phyloP scores from a whole-genome alignment of 2,888 invertebrate genomes.

The Mycogona germanica region DNA sequence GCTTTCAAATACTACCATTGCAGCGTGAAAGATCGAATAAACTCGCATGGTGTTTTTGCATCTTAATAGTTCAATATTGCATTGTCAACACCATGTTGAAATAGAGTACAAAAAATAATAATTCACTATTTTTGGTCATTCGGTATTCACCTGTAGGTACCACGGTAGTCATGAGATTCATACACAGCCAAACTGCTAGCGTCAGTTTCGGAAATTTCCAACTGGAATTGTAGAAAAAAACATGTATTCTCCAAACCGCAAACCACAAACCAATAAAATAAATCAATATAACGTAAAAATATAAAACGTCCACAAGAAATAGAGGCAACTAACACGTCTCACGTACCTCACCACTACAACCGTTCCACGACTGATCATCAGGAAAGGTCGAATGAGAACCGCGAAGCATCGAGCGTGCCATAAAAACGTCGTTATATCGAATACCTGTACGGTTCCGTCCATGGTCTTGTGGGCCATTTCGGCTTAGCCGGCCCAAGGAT shows the following conservation, averaged over 20 bases:
- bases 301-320: too few species aligned
- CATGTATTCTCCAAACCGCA: not conserved
- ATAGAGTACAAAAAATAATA: not conserved
- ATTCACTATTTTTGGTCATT: too few species aligned
- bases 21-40: too few species aligned
- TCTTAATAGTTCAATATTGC: too few species aligned
- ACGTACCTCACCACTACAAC: slow-evolving; percentile 8
- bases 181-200: slow-evolving; percentile 8
- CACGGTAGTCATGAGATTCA: slow-evolving; percentile 7
- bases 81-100: too few species aligned
- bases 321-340: not conserved
- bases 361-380: not conserved
- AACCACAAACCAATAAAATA: not conserved
- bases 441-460: slow-evolving; percentile 8
- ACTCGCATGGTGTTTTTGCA: too few species aligned
- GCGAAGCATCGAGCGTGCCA: slow-evolving; percentile 14
- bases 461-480: slow-evolving; percentile 11
- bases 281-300: not conserved
- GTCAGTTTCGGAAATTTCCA: slow-evolving; percentile 12
- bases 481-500: too few species aligned
- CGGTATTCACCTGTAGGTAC: slow-evolving; percentile 16
- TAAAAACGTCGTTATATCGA: slow-evolving; percentile 14
- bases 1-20: too few species aligned
- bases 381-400: slow-evolving; percentile 8
- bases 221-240: slow-evolving; percentile 1